Percentiles rank a stretch among this genome's conserved stretches.
Evolutionary conservation across 2,888 invertebrate genomes (phyloP).

Genomic region (Cephus nigrinus): DNA sequence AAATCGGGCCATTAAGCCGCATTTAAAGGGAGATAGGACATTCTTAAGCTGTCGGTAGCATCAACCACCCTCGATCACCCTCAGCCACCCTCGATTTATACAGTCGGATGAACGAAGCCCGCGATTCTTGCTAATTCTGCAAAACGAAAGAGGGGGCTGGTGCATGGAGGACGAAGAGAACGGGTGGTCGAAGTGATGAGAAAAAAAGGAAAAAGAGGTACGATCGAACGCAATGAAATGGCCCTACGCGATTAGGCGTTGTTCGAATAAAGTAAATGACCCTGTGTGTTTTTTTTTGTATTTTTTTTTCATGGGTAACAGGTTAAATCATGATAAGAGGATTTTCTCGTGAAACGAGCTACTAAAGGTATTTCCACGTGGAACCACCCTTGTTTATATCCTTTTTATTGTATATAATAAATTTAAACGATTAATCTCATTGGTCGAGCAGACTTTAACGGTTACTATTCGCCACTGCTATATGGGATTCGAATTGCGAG

Average conservation of each 20-base stretch:
- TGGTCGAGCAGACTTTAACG: neutral
- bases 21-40: slow-evolving; percentile 41
- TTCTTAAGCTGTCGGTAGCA: neutral
- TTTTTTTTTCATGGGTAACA: neutral
- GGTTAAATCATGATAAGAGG: neutral
- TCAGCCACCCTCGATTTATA: neutral
- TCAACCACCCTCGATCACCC: neutral
- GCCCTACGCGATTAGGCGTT: neutral
- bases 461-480: neutral
- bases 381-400: neutral
- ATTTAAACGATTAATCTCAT: neutral
- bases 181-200: neutral
- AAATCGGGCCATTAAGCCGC: slow-evolving; percentile 42
- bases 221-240: neutral
- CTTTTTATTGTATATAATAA: neutral
- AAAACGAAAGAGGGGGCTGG: neutral
- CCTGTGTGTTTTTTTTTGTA: neutral
- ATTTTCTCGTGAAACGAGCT: neutral
- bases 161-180: neutral
- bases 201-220: neutral
- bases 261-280: neutral
- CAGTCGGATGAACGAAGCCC: neutral
- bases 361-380: neutral
- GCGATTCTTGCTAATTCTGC: neutral
- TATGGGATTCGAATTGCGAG: neutral